Base-by-base conservation (phyloP, 2,888 invertebrate genomes). In the Gastrophysa polygoni region DNA sequence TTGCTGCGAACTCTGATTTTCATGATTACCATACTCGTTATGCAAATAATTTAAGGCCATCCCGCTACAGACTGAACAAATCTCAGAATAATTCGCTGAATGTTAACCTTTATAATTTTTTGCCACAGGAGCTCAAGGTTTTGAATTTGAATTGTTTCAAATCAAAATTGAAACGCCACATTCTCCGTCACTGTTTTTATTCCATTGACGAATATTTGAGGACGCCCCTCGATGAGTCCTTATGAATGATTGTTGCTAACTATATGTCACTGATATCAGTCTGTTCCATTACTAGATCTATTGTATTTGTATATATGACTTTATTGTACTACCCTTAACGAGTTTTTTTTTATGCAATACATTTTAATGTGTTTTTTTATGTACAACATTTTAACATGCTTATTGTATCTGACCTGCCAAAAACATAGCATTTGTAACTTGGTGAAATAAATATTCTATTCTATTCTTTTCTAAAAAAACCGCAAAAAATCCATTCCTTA, bases 401-500 rank as follows among this genome's bases (percentile, higher is more conserved):
- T 38, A 14, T 38, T 38, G 38, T 38, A 38, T 16, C 38, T 38
- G 38, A 38, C 16, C 38, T 38, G 38, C n/a, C 38, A 38, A 38
- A 38, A 38, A 38, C n/a, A 38, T 38, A 38, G 10, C 38, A 38
- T 38, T 38, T 38, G 38, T 38, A 38, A 38, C 38, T 38, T 38
- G 38, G 38, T 38, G 38, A 38, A 38, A 38, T 38, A 38, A 38
- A 38, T 38, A 38, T 14, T 38, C 38, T 38, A 38, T 38, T 38
- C 38, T 38, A 38, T 38, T 38, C 38, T 38, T 3, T 38, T 38
- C 38, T 14, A 38, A n/a, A n/a, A n/a, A n/a, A n/a, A n/a, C n/a
- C n/a, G n/a, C n/a, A n/a, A n/a, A n/a, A n/a, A n/a, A n/a, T n/a
- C n/a, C n/a, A n/a, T n/a, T n/a, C n/a, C n/a, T n/a, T n/a, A n/a